Conservation (phyloP, 2,113 vertebrate genomes). For the Poicephalus meyeri region DNA sequence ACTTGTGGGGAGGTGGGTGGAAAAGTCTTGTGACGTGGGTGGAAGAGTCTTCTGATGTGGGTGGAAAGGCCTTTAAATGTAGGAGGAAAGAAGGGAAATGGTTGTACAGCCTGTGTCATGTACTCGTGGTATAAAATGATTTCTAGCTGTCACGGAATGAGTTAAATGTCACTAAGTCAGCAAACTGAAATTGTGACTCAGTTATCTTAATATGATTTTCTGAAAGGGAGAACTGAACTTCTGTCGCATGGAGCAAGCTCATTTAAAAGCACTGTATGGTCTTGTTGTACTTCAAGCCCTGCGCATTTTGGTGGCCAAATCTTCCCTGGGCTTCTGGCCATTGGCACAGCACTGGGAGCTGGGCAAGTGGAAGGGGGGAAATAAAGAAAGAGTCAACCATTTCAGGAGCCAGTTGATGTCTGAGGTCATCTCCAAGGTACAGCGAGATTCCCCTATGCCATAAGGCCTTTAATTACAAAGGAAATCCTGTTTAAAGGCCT, state of each 20-base stretch:
- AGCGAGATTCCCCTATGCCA: background rate
- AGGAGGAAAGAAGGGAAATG: background rate
- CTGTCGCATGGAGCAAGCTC: background rate
- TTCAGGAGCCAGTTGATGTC: background rate
- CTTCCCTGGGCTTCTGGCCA: background rate
- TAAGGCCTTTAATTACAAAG: background rate
- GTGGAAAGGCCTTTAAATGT: background rate
- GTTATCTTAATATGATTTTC: background rate
- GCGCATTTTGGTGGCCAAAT: fast-evolving
- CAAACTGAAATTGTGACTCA: background rate
- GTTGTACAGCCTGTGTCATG: background rate
- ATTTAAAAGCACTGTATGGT: background rate
- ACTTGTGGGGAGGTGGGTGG: background rate
- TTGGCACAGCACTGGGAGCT: background rate
- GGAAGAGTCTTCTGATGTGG: background rate
- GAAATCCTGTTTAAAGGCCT: constrained; percentile 17
- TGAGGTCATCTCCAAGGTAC: background rate
- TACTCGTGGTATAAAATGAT: background rate
- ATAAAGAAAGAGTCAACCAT: background rate
- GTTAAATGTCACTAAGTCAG: background rate
- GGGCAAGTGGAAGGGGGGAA: background rate
- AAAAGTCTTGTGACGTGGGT: background rate
- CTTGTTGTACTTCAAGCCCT: background rate
- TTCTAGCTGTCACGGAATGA: background rate
- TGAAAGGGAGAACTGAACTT: background rate